Base-by-base conservation (phyloP, 1,140 invertebrate species). In the Apis cerana region DNA sequence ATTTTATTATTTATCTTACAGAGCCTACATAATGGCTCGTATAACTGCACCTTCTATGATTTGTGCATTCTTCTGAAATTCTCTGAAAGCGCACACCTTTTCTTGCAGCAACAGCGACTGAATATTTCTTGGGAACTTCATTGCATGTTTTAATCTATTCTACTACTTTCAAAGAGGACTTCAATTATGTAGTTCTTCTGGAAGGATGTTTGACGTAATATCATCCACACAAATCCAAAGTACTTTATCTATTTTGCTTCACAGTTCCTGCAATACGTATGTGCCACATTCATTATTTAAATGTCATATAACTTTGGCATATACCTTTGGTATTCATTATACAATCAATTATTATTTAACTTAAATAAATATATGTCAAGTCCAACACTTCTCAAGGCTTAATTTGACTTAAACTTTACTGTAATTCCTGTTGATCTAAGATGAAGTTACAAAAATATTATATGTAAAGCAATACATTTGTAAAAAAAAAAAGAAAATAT, bases 51-150 rank as follows among this genome's bases (percentile, higher is more conserved):
- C 87, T 89, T 86, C 77, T 65, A 87, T 62, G 27, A 85, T 74
- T 76, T 78, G 80, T 77, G 82, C 78, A 85, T 70, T 89, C 85
- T 81, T 88, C 86, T 82, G 75, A 85, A 90, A 90, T 78, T 90
- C 85, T 89, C 77, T 75, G 54, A 88, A 85, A 87, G 83, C 69
- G 74, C 67, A 88, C 79, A 89, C 74, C 75, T 89, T 91, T 82
- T 88, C 87, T 84, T 89, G 80, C 75, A 84, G 68, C 62, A 80
- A 87, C 48, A 86, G 69, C 61, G 84, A 86, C 27, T 89, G 88
- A 79, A 89, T 79, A 84, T 88, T 90, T 88, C 76, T 84, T 69
- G 87, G 83, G 59, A 88, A 61, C 83, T 82, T 88, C 83, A 89
- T 88, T 59, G 74, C 70, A 74, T 83, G 75, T 84, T 83, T 68